phyloP scores from a whole-genome alignment of 2,888 invertebrate genomes.

The Apantesis nais region DNA sequence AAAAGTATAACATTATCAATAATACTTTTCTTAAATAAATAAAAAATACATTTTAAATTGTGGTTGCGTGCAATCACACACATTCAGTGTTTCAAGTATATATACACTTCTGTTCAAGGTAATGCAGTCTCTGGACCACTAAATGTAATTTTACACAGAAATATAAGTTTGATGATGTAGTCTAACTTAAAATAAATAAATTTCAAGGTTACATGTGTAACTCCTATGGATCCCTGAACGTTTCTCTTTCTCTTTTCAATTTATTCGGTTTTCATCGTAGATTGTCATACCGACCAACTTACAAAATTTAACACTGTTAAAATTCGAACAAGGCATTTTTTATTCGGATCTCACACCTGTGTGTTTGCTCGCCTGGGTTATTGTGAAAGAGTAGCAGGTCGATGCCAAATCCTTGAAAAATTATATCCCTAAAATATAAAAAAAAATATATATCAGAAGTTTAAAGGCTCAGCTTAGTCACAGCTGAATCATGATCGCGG shows the following conservation, averaged over 20 bases:
- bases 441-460: too few relatives aligned
- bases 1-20: constrained; percentile 9
- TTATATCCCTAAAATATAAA: neutral
- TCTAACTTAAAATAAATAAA: neutral
- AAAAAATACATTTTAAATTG: neutral
- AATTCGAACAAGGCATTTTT: neutral
- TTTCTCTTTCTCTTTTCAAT: neutral
- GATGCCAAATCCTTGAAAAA: neutral
- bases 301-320: neutral
- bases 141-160: neutral
- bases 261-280: neutral
- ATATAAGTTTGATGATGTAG: neutral
- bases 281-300: constrained; percentile 7
- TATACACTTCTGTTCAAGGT: neutral
- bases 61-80: neutral
- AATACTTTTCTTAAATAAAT: neutral
- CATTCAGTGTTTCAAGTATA: constrained; percentile 2
- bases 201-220: neutral
- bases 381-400: neutral
- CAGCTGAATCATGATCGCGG: neutral
- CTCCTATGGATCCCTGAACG: neutral
- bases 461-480: too few relatives aligned
- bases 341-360: neutral
- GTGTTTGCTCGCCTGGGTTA: neutral
- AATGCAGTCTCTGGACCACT: neutral